Evolutionary conservation across 2,113 vertebrate species (phyloP).

Genomic region (Chrysochloris asiatica): DNA sequence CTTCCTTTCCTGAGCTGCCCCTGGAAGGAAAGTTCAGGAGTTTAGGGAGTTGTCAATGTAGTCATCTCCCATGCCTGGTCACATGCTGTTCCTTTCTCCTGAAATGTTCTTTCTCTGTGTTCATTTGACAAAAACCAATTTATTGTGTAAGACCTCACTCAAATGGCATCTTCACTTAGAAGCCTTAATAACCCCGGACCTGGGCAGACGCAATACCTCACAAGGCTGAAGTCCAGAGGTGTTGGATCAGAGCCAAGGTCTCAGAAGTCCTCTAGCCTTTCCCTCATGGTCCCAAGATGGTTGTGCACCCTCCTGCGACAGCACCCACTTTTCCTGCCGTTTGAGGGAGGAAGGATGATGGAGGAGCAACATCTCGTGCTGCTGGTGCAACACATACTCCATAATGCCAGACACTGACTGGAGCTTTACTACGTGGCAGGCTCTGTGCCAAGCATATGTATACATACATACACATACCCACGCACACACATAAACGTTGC

Average conservation of each 20-base stretch:
- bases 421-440: background rate
- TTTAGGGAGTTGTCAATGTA: background rate
- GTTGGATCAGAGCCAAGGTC: background rate
- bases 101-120: background rate
- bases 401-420: background rate
- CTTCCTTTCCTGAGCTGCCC: conserved; percentile 51
- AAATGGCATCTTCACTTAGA: background rate
- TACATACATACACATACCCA: no score
- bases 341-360: background rate
- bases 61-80: background rate
- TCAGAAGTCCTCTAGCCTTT: background rate
- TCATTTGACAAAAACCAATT: background rate
- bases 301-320: background rate
- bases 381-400: background rate
- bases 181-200: background rate
- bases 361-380: background rate
- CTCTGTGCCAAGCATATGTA: background rate
- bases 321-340: background rate
- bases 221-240: background rate
- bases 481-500: background rate
- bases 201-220: background rate
- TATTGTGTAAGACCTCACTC: background rate
- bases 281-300: background rate
- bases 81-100: background rate
- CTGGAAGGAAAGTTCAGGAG: conserved; percentile 60